Evolutionary conservation across 2,797 vertebrate species (phyloP), one percentile per base, ranked within the genome.

Genomic region (Geotrypetes seraphini): DNA sequence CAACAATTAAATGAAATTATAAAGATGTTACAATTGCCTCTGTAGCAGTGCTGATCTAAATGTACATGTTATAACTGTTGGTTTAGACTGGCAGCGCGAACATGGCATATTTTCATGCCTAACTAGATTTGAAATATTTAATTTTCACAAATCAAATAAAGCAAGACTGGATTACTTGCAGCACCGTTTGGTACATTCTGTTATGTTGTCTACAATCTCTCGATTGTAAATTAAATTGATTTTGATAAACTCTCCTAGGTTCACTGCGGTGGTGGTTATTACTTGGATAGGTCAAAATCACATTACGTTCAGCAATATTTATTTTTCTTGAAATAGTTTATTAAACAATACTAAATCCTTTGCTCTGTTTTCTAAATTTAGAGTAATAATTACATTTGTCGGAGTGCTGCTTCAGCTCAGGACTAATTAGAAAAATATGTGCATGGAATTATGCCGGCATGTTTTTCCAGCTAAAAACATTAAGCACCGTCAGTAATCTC

Each of bases 1-100:
- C 37, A 61, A 57, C 25, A 61, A n/a, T n/a, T n/a, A n/a, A 58
- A 62, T 50, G 54, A 47, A 66, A 63, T 47, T 47, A 41, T 21
- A 50, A 29, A n/a, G n/a, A n/a, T n/a, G n/a, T n/a, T n/a, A n/a
- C n/a, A n/a, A n/a, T n/a, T n/a, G n/a, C n/a, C n/a, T 39, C 31
- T 37, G 14, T 51, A 33, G 33, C 33, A 21, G 17, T 58, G 45
- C 32, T 49, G 38, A 34, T n/a, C n/a, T n/a, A n/a, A n/a, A n/a
- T n/a, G n/a, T n/a, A n/a, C n/a, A n/a, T n/a, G n/a, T n/a, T n/a
- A n/a, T n/a, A 53, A 39, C 43, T 65, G 56, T 51, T 48, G 34
- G 30, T 51, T 23, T 19, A 39, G 38, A 49, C 15, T 24, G 22
- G 51, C 60, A 51, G 52, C 43, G 38, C 19, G 31, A 64, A 50